Percentiles rank a stretch among this genome's conserved stretches.
Conservation (phyloP, 2,797 vertebrate genomes). For the Liparis tanakae region DNA sequence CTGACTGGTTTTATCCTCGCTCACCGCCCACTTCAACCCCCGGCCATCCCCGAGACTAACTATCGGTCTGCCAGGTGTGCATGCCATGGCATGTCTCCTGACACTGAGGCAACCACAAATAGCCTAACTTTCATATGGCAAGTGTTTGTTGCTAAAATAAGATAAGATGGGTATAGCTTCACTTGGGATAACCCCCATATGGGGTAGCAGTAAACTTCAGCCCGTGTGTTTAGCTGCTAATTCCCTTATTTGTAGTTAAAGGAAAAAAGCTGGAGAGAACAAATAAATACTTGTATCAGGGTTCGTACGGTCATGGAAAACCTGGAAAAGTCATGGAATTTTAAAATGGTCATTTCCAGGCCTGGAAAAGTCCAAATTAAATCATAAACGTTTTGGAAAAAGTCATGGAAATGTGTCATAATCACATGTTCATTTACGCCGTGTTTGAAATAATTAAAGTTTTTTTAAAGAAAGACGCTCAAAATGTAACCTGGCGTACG, state of each 20-base stretch:
- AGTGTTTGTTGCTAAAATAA: slow-evolving; percentile 14
- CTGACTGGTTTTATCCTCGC: slow-evolving; percentile 22
- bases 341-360: too few relatives aligned
- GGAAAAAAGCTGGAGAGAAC: neutral
- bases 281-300: neutral
- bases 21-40: slow-evolving; percentile 30
- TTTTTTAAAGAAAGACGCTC: too few relatives aligned
- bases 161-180: neutral
- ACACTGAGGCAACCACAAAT: slow-evolving; percentile 43
- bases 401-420: too few relatives aligned
- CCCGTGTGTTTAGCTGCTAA: neutral
- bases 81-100: slow-evolving; percentile 58
- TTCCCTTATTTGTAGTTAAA: neutral
- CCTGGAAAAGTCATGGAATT: too few relatives aligned
- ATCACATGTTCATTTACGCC: too few relatives aligned
- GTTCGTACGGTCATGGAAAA: too few relatives aligned
- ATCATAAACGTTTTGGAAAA: too few relatives aligned
- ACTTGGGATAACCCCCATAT: neutral
- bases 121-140: slow-evolving; percentile 19
- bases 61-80: slow-evolving; percentile 27
- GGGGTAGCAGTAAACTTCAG: neutral
- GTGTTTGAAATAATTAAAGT: too few relatives aligned
- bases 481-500: too few relatives aligned
- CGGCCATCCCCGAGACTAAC: slow-evolving; percentile 26
- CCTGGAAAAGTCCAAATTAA: too few relatives aligned